phyloP scores from a whole-genome alignment of 1,140 invertebrate species.

The Berghia stephanieae region DNA sequence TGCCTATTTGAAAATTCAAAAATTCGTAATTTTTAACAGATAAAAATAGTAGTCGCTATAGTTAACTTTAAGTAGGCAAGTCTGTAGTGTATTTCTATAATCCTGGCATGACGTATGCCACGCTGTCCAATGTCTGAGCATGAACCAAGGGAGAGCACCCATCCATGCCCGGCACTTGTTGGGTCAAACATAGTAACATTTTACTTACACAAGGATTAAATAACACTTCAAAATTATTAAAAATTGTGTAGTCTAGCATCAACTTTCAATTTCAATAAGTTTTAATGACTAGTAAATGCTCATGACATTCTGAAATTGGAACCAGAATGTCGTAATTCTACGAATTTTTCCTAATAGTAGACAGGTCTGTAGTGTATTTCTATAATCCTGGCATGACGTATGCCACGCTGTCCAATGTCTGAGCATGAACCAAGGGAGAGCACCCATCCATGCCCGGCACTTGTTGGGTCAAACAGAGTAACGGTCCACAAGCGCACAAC shows the following conservation, averaged over 20 bases:
- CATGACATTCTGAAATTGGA: too few relatives aligned
- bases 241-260: too few relatives aligned
- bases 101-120: conserved; percentile 97
- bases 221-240: too few relatives aligned
- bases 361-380: background rate
- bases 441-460: conserved; percentile 81
- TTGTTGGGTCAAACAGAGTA: conserved; percentile 87
- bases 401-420: conserved; percentile 92
- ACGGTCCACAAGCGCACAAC: conserved; percentile 89
- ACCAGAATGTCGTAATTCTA: too few relatives aligned
- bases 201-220: too few relatives aligned
- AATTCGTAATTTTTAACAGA: too few relatives aligned
- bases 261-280: too few relatives aligned
- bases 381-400: conserved; percentile 96
- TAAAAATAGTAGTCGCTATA: too few relatives aligned
- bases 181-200: conserved; percentile 88
- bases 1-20: too few relatives aligned
- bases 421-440: conserved; percentile 75
- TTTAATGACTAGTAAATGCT: too few relatives aligned
- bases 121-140: conserved; percentile 87
- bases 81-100: conserved; percentile 70
- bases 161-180: conserved; percentile 81
- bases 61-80: too few relatives aligned
- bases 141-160: conserved; percentile 78
- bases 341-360: too few relatives aligned